Base-by-base conservation (phyloP, 1,140 invertebrate genomes). In the Tribolium madens region DNA sequence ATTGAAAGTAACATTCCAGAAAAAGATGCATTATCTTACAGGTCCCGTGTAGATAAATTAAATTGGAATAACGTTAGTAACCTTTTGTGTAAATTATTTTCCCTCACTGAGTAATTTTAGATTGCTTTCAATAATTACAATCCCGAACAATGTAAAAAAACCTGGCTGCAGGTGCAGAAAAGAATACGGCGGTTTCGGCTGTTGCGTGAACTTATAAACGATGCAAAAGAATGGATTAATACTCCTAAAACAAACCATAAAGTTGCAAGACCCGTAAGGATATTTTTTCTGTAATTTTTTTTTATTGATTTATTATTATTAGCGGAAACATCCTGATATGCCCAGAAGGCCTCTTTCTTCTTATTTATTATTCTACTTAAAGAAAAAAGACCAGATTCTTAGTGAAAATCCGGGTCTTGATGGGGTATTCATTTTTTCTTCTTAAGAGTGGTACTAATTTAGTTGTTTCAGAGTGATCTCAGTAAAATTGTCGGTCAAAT, bases 351-450 rank as follows among this genome's bases (percentile, higher is more conserved):
- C 88, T 13, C 75, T 87, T 7, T 85, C 86, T 2, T 83, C 87
- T 0, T 89, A 86, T 76, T 87, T 89, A 78, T 47, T 88, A 9
- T 89, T 85, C 77, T 88, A 88, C 78, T 73, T 86, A 14, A 85
- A 87, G 52, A 86, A 87, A 71, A 87, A 86, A 74, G 84, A 87
- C 52, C 84, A 85, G 76, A 81, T 88, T 33, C 78, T 83, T 21
- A 80, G 80, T 48, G 84, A 88, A 53, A 80, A 87, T 79, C 87
- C 87, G 17, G 85, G 85, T 7, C 76, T 87, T 68, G 86, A 86
- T 46, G 85, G 87, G 78, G 83, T 86, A 83, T 76, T 7, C 13
- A 14, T 64, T 26, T 75, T 75, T 10, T 13, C 31, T 50, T 71
- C 33, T 42, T 13, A 57, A 60, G 14, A 72, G 46, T 13, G 9